A percentile compares a stretch with the other conserved stretches of the same genome.
These are phyloP conservation scores for Hemibagrus wyckioides DNA, from an alignment of 2,113 vertebrate genomes.

Conservation along the genomic window DNA sequence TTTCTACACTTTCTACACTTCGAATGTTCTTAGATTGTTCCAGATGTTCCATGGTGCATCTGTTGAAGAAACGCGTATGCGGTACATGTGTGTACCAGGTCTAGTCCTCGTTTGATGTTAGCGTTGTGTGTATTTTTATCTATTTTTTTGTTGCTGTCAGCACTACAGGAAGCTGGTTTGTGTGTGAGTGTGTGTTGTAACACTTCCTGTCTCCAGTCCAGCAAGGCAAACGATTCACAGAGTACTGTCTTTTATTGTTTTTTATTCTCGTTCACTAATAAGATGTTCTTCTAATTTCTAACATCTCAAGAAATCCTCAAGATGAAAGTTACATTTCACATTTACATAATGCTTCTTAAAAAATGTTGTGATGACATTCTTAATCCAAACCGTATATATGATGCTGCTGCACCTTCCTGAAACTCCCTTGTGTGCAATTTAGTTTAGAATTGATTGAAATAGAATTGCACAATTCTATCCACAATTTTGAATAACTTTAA, in stretches of 20 bases:
- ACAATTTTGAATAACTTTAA: too few species aligned
- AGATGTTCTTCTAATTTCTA: too few species aligned
- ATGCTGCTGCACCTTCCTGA: background rate
- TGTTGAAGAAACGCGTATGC: background rate
- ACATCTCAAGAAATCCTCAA: too few species aligned
- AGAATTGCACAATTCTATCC: background rate
- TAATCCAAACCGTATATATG: too few species aligned
- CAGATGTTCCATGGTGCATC: background rate
- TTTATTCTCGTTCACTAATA: background rate
- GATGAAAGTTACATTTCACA: background rate
- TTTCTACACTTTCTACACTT: background rate
- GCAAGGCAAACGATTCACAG: background rate
- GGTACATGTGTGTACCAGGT: background rate
- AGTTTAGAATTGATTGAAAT: background rate
- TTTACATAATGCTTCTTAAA: too few species aligned
- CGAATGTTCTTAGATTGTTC: background rate
- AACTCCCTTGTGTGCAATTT: background rate
- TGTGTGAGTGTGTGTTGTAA: background rate
- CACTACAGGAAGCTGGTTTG: slow-evolving; percentile 14
- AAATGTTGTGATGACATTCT: too few species aligned
- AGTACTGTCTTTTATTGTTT: too few species aligned
- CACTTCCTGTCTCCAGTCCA: slow-evolving; percentile 25
- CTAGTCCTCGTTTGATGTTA: background rate
- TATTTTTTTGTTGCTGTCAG: background rate
- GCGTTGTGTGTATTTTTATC: background rate